Evolutionary conservation across 2,113 vertebrate genomes (phyloP), one percentile per base, ranked within the genome.

Genomic region (Calypte anna): DNA sequence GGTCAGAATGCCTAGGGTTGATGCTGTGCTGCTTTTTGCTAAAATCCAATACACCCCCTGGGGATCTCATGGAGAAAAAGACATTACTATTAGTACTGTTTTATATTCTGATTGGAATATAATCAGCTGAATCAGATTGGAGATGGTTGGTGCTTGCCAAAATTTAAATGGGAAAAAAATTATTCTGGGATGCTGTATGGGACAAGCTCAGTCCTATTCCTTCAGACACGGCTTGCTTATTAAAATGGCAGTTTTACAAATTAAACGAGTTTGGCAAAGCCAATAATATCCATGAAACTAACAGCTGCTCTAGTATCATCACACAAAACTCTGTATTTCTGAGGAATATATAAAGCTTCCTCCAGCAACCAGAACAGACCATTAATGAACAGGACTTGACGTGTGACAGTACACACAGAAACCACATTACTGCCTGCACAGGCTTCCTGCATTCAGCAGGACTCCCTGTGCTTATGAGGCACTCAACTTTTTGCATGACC

Each of bases 221-320:
- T 57, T 86, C 86, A 88, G 72, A 91, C 69, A 92, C 16, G 72
- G 91, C 70, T 86, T 78, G 80, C 90, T 93, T 93, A 81, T 82
- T 91, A 92, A 93, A 94, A 82, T 18, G 23, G 64, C 68, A 89
- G 9, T 94, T 94, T 93, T 89, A 78, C 90, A 94, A 74, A 90
- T 92, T 74, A 78, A 44, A 89, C 63, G 50, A 55, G 73, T 88
- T 80, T 80, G 82, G 67, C 66, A 95, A 94, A 80, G 76, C 82
- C 62, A 75, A 79, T 83, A 86, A 68, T 14, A 80, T 44, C 82
- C 59, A 48, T 46, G 43, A 87, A 90, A 88, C 63, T 74, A 91
- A 62, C 76, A 90, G 76, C 79, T 94, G 93, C 79, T 80, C 21
- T 82, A 72, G 57, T 43, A 59, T 57, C 44, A 88, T 48, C 55